phyloP scores from a whole-genome alignment of 2,113 vertebrate genomes.

The Tachycineta bicolor region DNA sequence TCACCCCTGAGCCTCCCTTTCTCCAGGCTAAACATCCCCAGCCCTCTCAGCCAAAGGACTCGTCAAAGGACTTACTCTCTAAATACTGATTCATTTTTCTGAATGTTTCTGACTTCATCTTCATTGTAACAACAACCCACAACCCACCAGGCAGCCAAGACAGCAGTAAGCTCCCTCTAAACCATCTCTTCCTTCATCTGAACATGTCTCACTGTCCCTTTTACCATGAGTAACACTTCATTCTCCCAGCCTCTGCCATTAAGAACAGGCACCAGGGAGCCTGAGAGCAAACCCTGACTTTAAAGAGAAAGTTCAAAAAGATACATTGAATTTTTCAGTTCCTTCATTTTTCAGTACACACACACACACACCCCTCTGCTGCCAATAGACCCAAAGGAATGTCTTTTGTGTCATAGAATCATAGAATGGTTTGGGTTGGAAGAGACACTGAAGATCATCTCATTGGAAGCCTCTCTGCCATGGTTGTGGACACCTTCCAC shows the following conservation, averaged over 20 bases:
- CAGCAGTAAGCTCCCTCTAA: not conserved
- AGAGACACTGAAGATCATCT: not conserved
- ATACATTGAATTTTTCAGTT: not conserved
- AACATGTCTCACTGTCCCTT: not conserved
- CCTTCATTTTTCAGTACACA: not conserved
- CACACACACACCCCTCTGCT: not conserved
- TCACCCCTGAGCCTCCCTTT: not conserved
- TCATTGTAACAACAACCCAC: not conserved
- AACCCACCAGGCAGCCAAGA: rapidly evolving
- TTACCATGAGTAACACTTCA: not conserved
- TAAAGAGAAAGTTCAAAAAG: not conserved
- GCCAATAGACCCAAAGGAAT: not conserved
- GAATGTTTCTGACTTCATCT: not conserved
- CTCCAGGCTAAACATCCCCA: not conserved
- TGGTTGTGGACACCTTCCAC: rapidly evolving
- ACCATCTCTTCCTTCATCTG: not conserved
- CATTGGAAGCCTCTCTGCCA: rapidly evolving
- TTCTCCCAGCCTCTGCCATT: not conserved
- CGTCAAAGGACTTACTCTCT: not conserved
- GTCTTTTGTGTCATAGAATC: not conserved
- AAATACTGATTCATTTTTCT: not conserved
- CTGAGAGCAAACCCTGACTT: not conserved
- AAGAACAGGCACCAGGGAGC: not conserved
- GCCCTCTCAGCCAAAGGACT: not conserved
- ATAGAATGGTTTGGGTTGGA: not conserved